These are phyloP conservation scores for Blera fallax DNA, from an alignment of 2,888 invertebrate genomes.

Conservation along the genomic window DNA sequence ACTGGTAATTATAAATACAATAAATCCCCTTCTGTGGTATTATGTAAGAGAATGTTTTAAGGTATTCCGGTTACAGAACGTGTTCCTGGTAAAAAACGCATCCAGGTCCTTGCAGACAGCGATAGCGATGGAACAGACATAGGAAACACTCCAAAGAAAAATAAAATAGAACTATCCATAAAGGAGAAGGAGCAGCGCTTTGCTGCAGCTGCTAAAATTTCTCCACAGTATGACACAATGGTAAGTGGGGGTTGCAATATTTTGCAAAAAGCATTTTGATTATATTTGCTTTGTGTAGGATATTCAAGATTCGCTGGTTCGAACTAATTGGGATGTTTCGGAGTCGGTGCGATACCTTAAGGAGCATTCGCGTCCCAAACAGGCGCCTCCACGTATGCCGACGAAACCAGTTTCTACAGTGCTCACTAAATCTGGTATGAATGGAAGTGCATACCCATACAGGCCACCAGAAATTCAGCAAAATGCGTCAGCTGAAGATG, in stretches of 20 bases:
- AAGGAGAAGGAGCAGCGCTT: conserved; percentile 80
- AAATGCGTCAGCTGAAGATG: conserved; percentile 25
- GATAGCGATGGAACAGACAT: conserved; percentile 79
- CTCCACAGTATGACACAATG: conserved; percentile 80
- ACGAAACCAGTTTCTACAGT: conserved; percentile 6
- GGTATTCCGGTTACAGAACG: conserved; percentile 75
- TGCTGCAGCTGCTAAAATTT: conserved; percentile 79
- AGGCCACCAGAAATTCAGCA: conserved; percentile 15
- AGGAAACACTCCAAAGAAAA: conserved; percentile 77
- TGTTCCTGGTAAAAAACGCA: conserved; percentile 81
- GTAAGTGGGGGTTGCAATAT: conserved; percentile 73
- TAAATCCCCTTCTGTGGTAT: not conserved
- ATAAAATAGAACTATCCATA: conserved; percentile 77
- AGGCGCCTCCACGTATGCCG: not conserved
- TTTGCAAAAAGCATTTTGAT: not conserved
- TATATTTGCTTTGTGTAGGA: conserved; percentile 75
- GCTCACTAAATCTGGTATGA: not conserved
- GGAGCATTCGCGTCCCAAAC: conserved; percentile 77
- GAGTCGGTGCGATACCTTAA: conserved; percentile 79
- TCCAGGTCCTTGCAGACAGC: conserved; percentile 80
- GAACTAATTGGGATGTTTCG: conserved; percentile 81
- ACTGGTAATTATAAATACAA: conserved; percentile 74
- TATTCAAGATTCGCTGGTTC: conserved; percentile 81
- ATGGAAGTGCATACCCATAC: conserved; percentile 16
- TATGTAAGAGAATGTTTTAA: conserved; percentile 9